These are phyloP conservation scores for Drosophila fungiperda DNA, from an alignment of 2,888 invertebrate genomes.

Conservation along the genomic window DNA sequence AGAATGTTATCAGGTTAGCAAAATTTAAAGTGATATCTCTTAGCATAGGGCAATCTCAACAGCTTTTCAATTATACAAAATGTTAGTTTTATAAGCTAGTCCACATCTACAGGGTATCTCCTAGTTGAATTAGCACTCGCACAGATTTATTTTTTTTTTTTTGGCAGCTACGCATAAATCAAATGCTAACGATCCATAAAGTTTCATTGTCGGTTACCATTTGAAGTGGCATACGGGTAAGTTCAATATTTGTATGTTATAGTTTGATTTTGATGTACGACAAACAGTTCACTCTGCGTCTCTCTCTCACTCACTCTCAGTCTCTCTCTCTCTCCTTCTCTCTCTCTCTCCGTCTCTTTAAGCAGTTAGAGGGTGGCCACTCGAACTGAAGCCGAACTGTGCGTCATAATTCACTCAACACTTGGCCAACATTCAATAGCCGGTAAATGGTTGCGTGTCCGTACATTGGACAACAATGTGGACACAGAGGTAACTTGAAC, in stretches of 20 bases:
- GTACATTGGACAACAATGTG: slow-evolving; percentile 34
- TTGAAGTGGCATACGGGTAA: slow-evolving; percentile 48
- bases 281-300: slow-evolving; percentile 53
- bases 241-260: slow-evolving; percentile 73
- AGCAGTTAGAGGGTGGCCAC: slow-evolving; percentile 58
- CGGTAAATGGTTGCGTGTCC: slow-evolving; percentile 64
- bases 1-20: not conserved
- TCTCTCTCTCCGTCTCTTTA: not conserved
- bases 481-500: slow-evolving; percentile 31
- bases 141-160: slow-evolving; percentile 22
- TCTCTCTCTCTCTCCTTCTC: not conserved
- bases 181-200: slow-evolving; percentile 75
- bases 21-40: not conserved
- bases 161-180: slow-evolving; percentile 65
- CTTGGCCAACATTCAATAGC: slow-evolving; percentile 53
- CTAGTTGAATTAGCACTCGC: not conserved
- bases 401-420: slow-evolving; percentile 78
- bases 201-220: slow-evolving; percentile 71
- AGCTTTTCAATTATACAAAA: not conserved
- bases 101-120: slow-evolving; percentile 11
- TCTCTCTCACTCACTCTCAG: slow-evolving; percentile 9
- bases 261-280: slow-evolving; percentile 77
- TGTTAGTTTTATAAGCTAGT: not conserved
- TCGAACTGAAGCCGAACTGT: slow-evolving; percentile 55
- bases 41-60: not conserved